A percentile compares a stretch with the other conserved stretches of the same genome.
Conservation (phyloP, 2,888 invertebrate genomes). For the Leucoptera coffeella region DNA sequence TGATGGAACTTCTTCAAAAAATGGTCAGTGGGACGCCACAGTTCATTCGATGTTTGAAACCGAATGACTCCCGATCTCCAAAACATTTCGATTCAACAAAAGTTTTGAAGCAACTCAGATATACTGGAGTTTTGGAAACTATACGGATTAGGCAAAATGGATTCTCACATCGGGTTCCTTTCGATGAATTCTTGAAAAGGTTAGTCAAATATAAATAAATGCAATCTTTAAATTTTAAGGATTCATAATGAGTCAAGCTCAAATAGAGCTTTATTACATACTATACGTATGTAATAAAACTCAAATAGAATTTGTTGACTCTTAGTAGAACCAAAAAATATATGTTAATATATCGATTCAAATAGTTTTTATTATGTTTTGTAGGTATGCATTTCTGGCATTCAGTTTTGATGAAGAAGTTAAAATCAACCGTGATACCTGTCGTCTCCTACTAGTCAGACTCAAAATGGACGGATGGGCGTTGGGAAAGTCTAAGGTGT, state of each 20-base stretch:
- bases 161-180: conserved; percentile 69
- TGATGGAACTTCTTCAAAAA: conserved; percentile 75
- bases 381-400: conserved; percentile 68
- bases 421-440: conserved; percentile 62
- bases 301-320: too few relatives aligned
- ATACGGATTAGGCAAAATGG: conserved; percentile 74
- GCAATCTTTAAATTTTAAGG: too few relatives aligned
- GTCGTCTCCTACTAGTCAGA: conserved; percentile 59
- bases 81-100: conserved; percentile 64
- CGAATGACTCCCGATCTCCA: conserved; percentile 65
- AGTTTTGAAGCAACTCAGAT: conserved; percentile 65
- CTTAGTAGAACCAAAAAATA: too few relatives aligned
- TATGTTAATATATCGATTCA: too few relatives aligned
- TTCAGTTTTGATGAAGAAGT: conserved; percentile 65
- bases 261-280: too few relatives aligned
- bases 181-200: conserved; percentile 72
- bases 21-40: conserved; percentile 76
- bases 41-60: conserved; percentile 75
- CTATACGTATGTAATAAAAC: too few relatives aligned
- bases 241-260: not conserved
- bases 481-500: conserved; percentile 72
- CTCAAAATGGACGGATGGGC: conserved; percentile 76
- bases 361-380: conserved; percentile 4
- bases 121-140: conserved; percentile 74
- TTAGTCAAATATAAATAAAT: too few relatives aligned